Conservation (phyloP, 2,888 invertebrate genomes). For the Sipunculus nudus region DNA sequence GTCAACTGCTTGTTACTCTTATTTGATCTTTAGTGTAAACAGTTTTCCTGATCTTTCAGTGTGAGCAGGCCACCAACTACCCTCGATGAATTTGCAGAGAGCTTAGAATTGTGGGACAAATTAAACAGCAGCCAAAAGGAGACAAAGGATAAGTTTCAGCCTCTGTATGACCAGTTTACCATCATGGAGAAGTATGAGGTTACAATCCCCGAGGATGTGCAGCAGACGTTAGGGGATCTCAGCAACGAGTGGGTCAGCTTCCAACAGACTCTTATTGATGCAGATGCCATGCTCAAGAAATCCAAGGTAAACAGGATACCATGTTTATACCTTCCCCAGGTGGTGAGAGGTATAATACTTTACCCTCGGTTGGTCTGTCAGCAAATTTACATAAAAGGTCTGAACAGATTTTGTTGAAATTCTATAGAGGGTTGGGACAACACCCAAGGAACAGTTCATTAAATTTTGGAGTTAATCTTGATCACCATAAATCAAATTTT, state of each 20-base stretch:
- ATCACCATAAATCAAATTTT: no score
- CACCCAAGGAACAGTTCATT: no score
- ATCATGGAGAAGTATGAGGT: constrained; percentile 77
- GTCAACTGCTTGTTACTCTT: no score
- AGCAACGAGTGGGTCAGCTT: constrained; percentile 78
- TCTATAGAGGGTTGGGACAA: no score
- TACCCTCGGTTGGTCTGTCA: no score
- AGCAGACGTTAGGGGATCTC: constrained; percentile 67
- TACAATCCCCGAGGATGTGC: constrained; percentile 70
- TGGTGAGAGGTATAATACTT: no score
- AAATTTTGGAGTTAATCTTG: no score
- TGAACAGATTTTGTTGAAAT: no score
- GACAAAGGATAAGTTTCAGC: constrained; percentile 78
- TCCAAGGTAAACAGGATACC: constrained; percentile 75
- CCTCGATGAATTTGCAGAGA: constrained; percentile 77
- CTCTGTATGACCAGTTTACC: constrained; percentile 78
- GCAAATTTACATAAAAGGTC: no score
- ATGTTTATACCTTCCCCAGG: no score
- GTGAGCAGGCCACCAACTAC: constrained; percentile 76
- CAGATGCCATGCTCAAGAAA: constrained; percentile 78
- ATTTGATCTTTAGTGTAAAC: no score
- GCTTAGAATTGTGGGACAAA: constrained; percentile 76
- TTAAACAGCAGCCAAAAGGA: constrained; percentile 74
- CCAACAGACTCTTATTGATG: constrained; percentile 75
- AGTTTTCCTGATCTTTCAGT: constrained; percentile 68